Conservation (phyloP, 2,797 vertebrate genomes). For the Platalea minor region DNA sequence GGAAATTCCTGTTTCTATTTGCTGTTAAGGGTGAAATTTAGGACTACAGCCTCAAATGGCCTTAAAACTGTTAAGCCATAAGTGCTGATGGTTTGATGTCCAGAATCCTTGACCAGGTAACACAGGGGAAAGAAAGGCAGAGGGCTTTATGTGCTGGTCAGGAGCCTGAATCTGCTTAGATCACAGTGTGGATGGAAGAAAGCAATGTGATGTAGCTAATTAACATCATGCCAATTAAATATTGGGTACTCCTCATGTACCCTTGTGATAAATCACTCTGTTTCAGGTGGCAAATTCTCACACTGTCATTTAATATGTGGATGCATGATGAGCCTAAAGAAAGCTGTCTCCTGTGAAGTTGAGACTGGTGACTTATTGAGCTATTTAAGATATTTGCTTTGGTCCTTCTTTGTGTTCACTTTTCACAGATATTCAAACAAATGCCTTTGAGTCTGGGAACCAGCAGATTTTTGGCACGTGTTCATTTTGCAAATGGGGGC, state of each 20-base stretch:
- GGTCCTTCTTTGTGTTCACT: constrained; percentile 25
- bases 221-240: background rate
- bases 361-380: background rate
- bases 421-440: constrained; percentile 36
- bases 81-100: background rate
- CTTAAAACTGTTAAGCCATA: background rate
- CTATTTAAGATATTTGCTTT: background rate
- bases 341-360: background rate
- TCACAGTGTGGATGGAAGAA: background rate
- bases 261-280: background rate
- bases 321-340: background rate
- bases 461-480: constrained; percentile 23
- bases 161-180: background rate
- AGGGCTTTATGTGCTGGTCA: background rate
- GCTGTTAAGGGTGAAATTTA: background rate
- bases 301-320: background rate
- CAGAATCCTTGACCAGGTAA: background rate
- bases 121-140: background rate
- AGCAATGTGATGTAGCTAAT: background rate
- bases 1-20: background rate
- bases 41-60: background rate
- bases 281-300: constrained; percentile 8
- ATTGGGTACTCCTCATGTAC: background rate
- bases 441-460: constrained; percentile 54
- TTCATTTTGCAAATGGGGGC: constrained; percentile 10